These are phyloP conservation scores for Oxyteleia sp. DNA, from an alignment of 2,888 invertebrate genomes.

Conservation along the genomic window DNA sequence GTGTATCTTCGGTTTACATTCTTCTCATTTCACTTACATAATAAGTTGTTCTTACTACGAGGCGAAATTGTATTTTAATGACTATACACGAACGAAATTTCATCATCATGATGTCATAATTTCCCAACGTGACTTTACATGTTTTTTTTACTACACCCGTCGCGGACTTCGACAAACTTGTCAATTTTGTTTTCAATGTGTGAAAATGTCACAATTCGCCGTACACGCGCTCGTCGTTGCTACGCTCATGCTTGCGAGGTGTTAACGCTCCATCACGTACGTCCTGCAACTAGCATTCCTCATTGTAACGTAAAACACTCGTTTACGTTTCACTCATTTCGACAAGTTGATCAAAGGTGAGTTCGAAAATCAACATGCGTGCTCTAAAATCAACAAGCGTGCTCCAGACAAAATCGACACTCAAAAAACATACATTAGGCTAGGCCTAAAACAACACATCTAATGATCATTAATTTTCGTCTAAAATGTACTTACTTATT, in stretches of 20 bases:
- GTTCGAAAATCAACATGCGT: slow-evolving; percentile 33
- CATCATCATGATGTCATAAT: slow-evolving; percentile 65
- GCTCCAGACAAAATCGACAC: too few species aligned
- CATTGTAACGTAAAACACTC: not conserved
- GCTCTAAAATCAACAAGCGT: too few species aligned
- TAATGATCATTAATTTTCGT: too few species aligned
- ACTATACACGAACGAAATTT: slow-evolving; percentile 34
- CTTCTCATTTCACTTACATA: not conserved
- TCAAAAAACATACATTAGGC: too few species aligned
- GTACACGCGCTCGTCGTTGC: not conserved
- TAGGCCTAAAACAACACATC: too few species aligned
- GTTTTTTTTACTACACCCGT: slow-evolving; percentile 56
- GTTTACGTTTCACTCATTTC: slow-evolving; percentile 23
- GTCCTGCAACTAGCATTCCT: not conserved
- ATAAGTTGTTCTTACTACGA: slow-evolving; percentile 1
- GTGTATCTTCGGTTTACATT: not conserved
- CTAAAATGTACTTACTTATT: too few species aligned
- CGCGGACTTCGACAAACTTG: slow-evolving; percentile 56
- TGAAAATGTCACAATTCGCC: slow-evolving; percentile 44
- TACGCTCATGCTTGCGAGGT: slow-evolving; percentile 6
- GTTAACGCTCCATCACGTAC: slow-evolving; percentile 10
- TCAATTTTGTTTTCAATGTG: slow-evolving; percentile 48
- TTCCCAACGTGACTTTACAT: slow-evolving; percentile 70
- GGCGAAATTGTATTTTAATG: slow-evolving; percentile 9
- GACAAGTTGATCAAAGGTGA: slow-evolving; percentile 50